These are phyloP conservation scores for Trididemnum miniatum DNA, from an alignment of 23 tunicate species.

Conservation along the genomic window DNA sequence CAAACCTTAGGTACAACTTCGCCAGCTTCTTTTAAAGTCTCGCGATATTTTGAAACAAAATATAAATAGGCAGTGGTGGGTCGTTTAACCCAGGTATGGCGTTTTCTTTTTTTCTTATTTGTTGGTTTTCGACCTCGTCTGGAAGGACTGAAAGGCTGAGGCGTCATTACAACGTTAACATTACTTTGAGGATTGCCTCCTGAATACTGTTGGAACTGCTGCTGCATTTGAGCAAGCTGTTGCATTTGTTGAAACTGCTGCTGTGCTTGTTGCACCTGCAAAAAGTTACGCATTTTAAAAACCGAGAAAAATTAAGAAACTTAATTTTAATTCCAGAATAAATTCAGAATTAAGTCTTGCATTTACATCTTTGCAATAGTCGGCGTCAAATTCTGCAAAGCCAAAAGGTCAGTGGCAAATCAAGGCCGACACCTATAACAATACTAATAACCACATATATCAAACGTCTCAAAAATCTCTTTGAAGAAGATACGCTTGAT, in stretches of 20 bases:
- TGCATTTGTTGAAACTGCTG: constrained; percentile 89
- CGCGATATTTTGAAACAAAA: constrained; percentile 98
- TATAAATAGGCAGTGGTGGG: constrained; percentile 98
- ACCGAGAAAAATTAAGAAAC: not conserved
- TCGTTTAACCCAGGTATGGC: constrained; percentile 91
- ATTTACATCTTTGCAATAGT: no score
- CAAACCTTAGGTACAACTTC: constrained; percentile 97
- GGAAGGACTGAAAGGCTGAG: constrained; percentile 59
- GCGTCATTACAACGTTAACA: constrained; percentile 17
- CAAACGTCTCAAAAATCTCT: no score
- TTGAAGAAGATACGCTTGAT: no score
- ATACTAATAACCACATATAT: no score
- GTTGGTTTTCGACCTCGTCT: constrained; percentile 90
- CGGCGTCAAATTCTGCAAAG: no score
- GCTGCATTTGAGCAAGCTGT: constrained; percentile 90
- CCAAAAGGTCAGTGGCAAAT: no score
- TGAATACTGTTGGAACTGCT: constrained; percentile 58
- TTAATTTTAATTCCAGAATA: not conserved
- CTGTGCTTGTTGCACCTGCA: constrained; percentile 66
- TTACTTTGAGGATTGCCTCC: constrained; percentile 13
- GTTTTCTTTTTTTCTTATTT: constrained; percentile 82
- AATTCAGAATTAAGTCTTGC: no score
- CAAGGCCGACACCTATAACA: no score
- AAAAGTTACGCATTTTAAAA: constrained; percentile 1
- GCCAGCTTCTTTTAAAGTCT: constrained; percentile 94